Percentiles rank a stretch among this genome's conserved stretches.
Evolutionary conservation across 2,113 vertebrate genomes (phyloP).

Genomic region (Rhinolophus ferrumequinum): DNA sequence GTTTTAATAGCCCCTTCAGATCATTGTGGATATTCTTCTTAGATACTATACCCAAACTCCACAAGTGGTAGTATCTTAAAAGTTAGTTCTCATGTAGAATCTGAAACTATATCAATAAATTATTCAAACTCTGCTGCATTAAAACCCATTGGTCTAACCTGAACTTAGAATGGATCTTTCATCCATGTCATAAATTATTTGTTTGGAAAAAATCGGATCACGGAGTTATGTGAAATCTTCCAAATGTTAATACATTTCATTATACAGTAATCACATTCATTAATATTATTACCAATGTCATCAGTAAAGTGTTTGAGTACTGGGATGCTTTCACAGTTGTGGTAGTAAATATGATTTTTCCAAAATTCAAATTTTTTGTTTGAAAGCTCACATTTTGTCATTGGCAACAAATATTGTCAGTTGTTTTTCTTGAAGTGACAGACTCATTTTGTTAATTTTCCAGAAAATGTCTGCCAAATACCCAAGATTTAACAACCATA

Average conservation of each 20-base stretch:
- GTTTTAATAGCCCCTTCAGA: background rate
- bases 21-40: background rate
- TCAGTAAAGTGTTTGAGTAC: background rate
- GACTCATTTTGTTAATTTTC: background rate
- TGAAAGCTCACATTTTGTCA: slow-evolving; percentile 31
- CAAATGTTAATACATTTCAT: slow-evolving; percentile 11
- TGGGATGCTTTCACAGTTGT: background rate
- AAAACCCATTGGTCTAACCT: background rate
- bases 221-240: background rate
- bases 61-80: background rate
- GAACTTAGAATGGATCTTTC: background rate
- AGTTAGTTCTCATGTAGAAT: background rate
- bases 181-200: background rate
- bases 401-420: background rate
- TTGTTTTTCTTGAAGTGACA: background rate
- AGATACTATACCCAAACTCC: background rate
- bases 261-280: background rate
- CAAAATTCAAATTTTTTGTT: background rate
- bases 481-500: background rate
- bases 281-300: background rate
- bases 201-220: background rate
- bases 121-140: slow-evolving; percentile 9
- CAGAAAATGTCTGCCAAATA: slow-evolving; percentile 6
- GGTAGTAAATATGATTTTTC: background rate
- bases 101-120: background rate